Conservation (phyloP, 2,113 vertebrate genomes). For the Motacilla alba region DNA sequence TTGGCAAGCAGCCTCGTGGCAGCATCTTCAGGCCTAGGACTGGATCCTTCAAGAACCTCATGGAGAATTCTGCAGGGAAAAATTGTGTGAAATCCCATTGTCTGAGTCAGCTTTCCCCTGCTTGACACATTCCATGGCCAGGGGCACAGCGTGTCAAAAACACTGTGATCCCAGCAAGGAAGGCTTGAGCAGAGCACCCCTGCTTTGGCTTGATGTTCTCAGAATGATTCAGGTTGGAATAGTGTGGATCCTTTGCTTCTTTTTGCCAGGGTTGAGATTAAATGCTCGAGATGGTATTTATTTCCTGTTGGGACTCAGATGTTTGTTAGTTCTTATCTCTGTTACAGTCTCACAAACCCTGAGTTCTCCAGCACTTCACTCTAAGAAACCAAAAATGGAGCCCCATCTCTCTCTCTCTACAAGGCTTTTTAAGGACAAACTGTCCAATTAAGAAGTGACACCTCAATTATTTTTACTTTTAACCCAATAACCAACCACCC, state of each 20-base stretch:
- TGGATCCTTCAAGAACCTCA: neutral
- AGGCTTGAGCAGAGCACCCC: neutral
- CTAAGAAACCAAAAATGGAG: neutral
- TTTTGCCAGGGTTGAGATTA: neutral
- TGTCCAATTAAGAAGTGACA: neutral
- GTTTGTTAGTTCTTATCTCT: neutral
- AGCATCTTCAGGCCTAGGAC: neutral
- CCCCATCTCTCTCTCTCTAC: neutral
- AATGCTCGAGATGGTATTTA: fast-evolving
- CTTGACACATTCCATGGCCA: neutral
- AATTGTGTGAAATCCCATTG: fast-evolving
- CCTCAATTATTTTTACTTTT: neutral
- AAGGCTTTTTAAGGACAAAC: neutral
- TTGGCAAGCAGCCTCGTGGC: neutral
- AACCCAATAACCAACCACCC: neutral
- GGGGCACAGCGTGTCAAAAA: neutral
- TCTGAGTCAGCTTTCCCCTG: neutral
- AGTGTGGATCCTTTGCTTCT: neutral
- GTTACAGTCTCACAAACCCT: neutral
- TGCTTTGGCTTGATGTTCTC: neutral
- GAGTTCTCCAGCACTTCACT: neutral
- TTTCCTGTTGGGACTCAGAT: neutral
- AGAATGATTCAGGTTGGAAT: neutral
- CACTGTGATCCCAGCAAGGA: neutral
- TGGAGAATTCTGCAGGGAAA: neutral